These are phyloP conservation scores for Scaeva pyrastri DNA, from an alignment of 2,888 invertebrate species.

Conservation along the genomic window DNA sequence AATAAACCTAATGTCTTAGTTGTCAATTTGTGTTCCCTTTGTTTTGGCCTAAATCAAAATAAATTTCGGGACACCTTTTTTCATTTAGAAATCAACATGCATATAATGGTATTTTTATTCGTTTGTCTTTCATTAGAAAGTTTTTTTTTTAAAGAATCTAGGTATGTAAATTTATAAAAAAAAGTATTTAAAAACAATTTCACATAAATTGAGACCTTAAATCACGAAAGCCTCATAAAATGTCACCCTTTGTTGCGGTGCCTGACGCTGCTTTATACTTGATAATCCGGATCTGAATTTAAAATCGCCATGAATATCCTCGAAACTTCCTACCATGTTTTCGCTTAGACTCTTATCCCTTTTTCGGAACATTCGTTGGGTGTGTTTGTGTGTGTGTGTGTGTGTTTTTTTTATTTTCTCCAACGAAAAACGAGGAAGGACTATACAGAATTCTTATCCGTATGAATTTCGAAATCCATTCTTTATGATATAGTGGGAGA, in stretches of 20 bases:
- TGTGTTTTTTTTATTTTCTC: background rate
- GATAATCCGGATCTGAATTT: conserved; percentile 48
- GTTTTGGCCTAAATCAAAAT: no score
- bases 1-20: no score
- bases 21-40: no score
- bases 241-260: background rate
- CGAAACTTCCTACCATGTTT: conserved; percentile 38
- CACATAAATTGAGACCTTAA: background rate
- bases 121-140: no score
- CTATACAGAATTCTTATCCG: conserved; percentile 32
- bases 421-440: conserved; percentile 4
- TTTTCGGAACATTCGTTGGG: conserved; percentile 7
- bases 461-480: conserved; percentile 27
- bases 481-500: background rate
- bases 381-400: no score
- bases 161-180: background rate
- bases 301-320: conserved; percentile 58
- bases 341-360: conserved; percentile 27
- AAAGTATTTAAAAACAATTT: background rate
- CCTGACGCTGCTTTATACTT: background rate
- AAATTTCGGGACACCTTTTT: no score
- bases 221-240: background rate
- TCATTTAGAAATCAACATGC: no score
- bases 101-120: no score
- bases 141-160: no score